These are phyloP conservation scores for Agrotis exclamationis DNA, from an alignment of 2,888 invertebrate species.

Conservation along the genomic window DNA sequence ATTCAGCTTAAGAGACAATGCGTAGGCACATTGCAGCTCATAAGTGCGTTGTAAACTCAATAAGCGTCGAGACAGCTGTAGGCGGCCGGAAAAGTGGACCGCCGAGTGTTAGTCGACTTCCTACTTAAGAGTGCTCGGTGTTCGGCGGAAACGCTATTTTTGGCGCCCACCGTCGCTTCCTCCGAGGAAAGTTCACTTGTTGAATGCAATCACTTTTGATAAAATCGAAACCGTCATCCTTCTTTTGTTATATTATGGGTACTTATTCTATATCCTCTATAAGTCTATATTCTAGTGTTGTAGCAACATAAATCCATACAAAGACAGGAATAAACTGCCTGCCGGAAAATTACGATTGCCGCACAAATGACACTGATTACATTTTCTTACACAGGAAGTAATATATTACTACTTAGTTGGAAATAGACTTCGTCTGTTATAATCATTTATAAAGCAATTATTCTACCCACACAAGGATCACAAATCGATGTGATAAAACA, in stretches of 20 bases:
- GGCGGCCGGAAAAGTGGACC: slow-evolving; percentile 89
- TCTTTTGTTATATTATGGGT: slow-evolving; percentile 54
- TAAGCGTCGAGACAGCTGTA: slow-evolving; percentile 87
- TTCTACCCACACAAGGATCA: slow-evolving; percentile 58
- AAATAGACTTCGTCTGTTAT: slow-evolving; percentile 53
- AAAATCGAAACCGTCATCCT: slow-evolving; percentile 64
- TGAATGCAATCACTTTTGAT: slow-evolving; percentile 77
- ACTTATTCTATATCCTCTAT: slow-evolving; percentile 11
- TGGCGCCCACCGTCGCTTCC: slow-evolving; percentile 89
- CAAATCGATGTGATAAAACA: slow-evolving; percentile 58
- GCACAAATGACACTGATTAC: slow-evolving; percentile 57
- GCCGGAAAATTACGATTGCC: slow-evolving; percentile 56
- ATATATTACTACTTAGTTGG: slow-evolving; percentile 39
- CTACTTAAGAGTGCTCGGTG: slow-evolving; percentile 86
- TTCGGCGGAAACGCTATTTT: slow-evolving; percentile 90
- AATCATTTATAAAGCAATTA: slow-evolving; percentile 66
- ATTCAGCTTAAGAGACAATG: slow-evolving; percentile 87
- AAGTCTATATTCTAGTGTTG: slow-evolving; percentile 9
- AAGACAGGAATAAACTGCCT: slow-evolving; percentile 39
- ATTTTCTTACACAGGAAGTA: slow-evolving; percentile 63
- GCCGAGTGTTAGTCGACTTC: slow-evolving; percentile 86
- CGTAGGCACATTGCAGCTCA: slow-evolving; percentile 87
- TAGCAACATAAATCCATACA: slow-evolving; percentile 32
- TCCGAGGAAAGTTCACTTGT: slow-evolving; percentile 87
- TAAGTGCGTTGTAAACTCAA: slow-evolving; percentile 90